Base-by-base conservation (phyloP, 2,888 invertebrate species). In the Luffia ferchaultella region DNA sequence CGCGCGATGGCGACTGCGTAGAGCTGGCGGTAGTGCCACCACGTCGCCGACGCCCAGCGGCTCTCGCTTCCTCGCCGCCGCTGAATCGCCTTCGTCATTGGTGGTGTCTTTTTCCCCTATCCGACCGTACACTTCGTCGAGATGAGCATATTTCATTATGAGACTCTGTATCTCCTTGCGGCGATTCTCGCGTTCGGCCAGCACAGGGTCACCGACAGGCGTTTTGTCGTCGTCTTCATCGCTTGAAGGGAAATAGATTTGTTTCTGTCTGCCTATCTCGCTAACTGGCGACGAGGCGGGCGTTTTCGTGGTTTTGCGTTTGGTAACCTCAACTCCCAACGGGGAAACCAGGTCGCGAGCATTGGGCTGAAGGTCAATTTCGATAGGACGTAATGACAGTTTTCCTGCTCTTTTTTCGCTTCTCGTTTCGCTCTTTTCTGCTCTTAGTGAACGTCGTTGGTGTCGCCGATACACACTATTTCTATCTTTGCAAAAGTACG, bases 131-230 rank as follows among this genome's bases (percentile, higher is more conserved):
- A 87, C 87, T 62, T 92, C 91, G 61, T 92, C 92, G 57, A 93
- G 77, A 45, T 91, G 92, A 20, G 92, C 90, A 69, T 94, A 94
- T 69, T 93, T 94, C 85, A 90, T 86, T 54, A 93, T 93, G 53
- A 95, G 80, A 61, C 90, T 89, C 68, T 93, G 91, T 53, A 93
- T 93, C 66, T 95, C 94, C 63, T 93, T 93, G 41, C 94, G 87
- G 60, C 90, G 89, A 9, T 91, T 90, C 68, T 93, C 93, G 45
- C 94, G 85, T 58, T 94, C 93, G 57, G 87, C 86, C 46, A 88
- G 73, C 18, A 85, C 82, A 54, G 84, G 84, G 63, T 90, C 89
- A 46, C 78, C 78, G 42, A 84, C 79, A 9, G 85, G 84, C 16
- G 85, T 84, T 56, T 79, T 74, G 55, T 86, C 87, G 50, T 67